phyloP scores from a whole-genome alignment of 1,140 invertebrate species.

The Lucilia sericata region DNA sequence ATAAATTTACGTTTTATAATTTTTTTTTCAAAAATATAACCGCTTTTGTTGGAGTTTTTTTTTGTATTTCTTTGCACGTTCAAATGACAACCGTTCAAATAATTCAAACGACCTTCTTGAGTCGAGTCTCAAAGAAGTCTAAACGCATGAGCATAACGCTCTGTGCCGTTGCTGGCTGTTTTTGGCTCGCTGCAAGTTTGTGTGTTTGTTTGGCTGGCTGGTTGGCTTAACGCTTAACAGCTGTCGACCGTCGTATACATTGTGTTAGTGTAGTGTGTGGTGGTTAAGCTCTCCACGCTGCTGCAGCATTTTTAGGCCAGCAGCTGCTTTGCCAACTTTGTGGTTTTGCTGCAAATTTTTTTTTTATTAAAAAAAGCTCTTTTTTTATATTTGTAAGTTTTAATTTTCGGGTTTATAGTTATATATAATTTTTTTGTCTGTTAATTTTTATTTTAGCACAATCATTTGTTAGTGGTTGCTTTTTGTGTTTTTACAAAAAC shows the following conservation, averaged over 20 bases:
- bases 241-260: background rate
- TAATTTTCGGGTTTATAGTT: background rate
- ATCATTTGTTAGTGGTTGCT: background rate
- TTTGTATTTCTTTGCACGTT: background rate
- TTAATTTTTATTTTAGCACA: slow-evolving; percentile 4
- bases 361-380: background rate
- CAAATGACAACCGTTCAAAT: slow-evolving; percentile 50
- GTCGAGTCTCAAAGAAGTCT: slow-evolving; percentile 65
- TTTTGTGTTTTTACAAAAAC: background rate
- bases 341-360: background rate
- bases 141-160: slow-evolving; percentile 56
- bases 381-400: background rate
- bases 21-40: background rate
- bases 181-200: background rate
- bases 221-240: slow-evolving; percentile 7
- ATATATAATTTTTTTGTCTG: background rate
- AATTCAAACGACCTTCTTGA: slow-evolving; percentile 63
- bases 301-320: slow-evolving; percentile 2
- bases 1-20: background rate
- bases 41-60: background rate
- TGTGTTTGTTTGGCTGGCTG: too few relatives aligned
- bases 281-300: background rate
- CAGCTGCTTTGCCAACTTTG: slow-evolving; percentile 14
- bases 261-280: background rate
- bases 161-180: background rate